Base-by-base conservation (phyloP, 2,888 invertebrate genomes). In the Meloe dianella region DNA sequence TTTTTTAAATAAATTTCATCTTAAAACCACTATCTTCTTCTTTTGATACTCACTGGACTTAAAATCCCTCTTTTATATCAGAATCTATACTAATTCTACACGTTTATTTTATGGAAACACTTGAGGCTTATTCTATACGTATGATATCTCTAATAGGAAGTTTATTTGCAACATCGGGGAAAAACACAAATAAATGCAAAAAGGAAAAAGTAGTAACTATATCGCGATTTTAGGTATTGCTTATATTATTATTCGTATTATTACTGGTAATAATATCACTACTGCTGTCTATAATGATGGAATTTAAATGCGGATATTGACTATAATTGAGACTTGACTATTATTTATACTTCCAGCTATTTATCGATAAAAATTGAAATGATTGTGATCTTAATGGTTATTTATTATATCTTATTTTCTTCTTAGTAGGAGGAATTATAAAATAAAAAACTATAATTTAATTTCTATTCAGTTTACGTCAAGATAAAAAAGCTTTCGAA, bases 211-310 rank as follows among this genome's bases (percentile, higher is more conserved):
- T 38, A 38, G n/a, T 14, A 14, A 51, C 22, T 24, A 54, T 22
- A 54, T 54, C 54, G 54, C 14, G 54, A 54, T 54, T 24, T 54
- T 27, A 54, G 14, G 54, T 54, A 24, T 27, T 54, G 8, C 27
- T n/a, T 1, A 4, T 38, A n/a, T n/a, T 38, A 27, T 38, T 4
- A n/a, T 38, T n/a, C 4, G 5, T n/a, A 24, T 14, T 12, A 54
- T 24, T 24, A 54, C 7, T 54, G 54, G 1, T 54, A 14, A 9
- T 51, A 54, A 10, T 24, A 27, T 12, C 24, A 54, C 54, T 54
- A 47, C 47, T 47, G 20, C 47, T 54, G 54, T 54, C 54, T 54
- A 54, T 54, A 51, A 51, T 51, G 24, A 54, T 54, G 24, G 27
- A 27, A 54, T 54, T 54, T 54, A 54, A 54, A 24, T 24, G 24